phyloP scores from a whole-genome alignment of 1,140 invertebrate genomes.

The Drosophila ananassae region DNA sequence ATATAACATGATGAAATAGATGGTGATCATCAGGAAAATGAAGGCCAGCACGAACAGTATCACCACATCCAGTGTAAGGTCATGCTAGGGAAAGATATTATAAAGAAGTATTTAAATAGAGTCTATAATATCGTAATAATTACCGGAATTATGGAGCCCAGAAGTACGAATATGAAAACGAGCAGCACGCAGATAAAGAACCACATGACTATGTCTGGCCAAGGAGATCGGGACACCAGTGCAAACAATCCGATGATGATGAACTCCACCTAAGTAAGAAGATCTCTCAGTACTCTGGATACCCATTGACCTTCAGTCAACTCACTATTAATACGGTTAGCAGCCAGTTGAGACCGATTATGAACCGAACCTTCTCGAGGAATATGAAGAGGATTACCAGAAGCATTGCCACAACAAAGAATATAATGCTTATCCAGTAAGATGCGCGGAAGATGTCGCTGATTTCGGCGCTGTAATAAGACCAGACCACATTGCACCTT shows the following conservation, averaged over 20 bases:
- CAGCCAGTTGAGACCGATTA: slow-evolving; percentile 45
- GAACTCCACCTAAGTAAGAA: slow-evolving; percentile 45
- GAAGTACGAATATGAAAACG: slow-evolving; percentile 46
- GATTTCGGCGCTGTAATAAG: not conserved
- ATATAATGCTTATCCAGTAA: slow-evolving; percentile 52
- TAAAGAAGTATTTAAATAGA: too few species aligned
- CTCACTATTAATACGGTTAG: slow-evolving; percentile 55
- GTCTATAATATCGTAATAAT: too few species aligned
- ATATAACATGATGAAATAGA: slow-evolving; percentile 66
- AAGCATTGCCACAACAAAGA: slow-evolving; percentile 39
- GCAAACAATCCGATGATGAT: slow-evolving; percentile 52
- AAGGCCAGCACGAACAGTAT: slow-evolving; percentile 71
- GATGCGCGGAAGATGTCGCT: not conserved
- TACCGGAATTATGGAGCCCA: slow-evolving; percentile 63
- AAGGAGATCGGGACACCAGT: slow-evolving; percentile 11
- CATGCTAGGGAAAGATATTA: too few species aligned
- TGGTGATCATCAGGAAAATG: slow-evolving; percentile 65
- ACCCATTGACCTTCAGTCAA: not conserved
- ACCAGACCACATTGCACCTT: not conserved
- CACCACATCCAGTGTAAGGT: slow-evolving; percentile 70
- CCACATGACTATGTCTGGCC: slow-evolving; percentile 52
- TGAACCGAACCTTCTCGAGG: slow-evolving; percentile 45
- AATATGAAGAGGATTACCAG: slow-evolving; percentile 53
- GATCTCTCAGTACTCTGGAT: not conserved
- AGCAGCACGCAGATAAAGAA: slow-evolving; percentile 46